Conservation (phyloP, 2,797 vertebrate species). For the Amniataba percoides region DNA sequence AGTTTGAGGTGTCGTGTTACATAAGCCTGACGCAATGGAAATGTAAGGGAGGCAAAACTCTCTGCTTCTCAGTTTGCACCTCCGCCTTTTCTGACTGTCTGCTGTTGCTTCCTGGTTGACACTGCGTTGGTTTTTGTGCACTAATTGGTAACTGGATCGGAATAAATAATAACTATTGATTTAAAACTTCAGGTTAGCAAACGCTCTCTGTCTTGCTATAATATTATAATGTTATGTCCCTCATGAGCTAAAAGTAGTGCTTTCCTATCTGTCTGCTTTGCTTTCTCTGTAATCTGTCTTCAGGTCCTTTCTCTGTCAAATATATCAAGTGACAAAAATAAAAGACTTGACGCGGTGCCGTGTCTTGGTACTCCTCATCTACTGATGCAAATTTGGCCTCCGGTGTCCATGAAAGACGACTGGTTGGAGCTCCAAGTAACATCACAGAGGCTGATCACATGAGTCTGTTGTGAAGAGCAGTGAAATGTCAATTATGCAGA, state of each 20-base stretch:
- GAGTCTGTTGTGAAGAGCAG: conserved; percentile 32
- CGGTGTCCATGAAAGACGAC: background rate
- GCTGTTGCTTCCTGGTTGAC: conserved; percentile 44
- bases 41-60: conserved; percentile 23
- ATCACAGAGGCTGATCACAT: conserved; percentile 28
- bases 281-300: background rate
- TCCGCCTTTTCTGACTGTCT: conserved; percentile 8
- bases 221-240: background rate
- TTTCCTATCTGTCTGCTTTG: background rate
- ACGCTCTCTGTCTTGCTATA: background rate
- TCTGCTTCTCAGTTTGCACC: conserved; percentile 3
- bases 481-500: conserved; percentile 57
- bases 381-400: conserved; percentile 10
- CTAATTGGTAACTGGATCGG: conserved; percentile 34
- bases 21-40: conserved; percentile 25
- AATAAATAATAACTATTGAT: conserved; percentile 19
- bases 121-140: conserved; percentile 19
- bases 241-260: background rate
- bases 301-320: background rate
- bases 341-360: background rate
- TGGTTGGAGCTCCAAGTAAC: conserved; percentile 10
- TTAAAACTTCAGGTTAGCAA: conserved; percentile 12
- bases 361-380: background rate
- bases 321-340: background rate
- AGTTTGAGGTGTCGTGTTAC: conserved; percentile 6